Evolutionary conservation across 2,888 invertebrate species (phyloP), one percentile per base, ranked within the genome.

Genomic region (Ophion obscuratus): DNA sequence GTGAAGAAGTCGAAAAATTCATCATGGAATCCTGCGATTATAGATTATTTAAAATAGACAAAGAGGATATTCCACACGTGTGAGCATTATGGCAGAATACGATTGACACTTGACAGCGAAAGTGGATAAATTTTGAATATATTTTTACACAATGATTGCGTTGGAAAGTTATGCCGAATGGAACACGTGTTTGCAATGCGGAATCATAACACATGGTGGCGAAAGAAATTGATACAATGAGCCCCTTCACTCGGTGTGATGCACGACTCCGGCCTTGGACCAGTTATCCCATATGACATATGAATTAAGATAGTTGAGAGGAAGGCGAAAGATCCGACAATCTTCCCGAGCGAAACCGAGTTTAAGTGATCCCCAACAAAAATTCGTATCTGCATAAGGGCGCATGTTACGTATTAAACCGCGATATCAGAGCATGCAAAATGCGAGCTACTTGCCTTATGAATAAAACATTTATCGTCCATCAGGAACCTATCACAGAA

Each of bases 231-330:
- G 68, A 24, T 67, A 53, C 68, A 80, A 80, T 40, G 68, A 47
- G 61, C 59, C 31, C 10, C 74, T 68, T 31, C 20, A 31, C 62
- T 40, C 20, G 80, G 61, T 77, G 53, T 62, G 73, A 85, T 77
- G 68, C 17, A 47, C 57, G 57, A 85, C 77, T 80, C 73, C 57
- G 67, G 64, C 85, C 85, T 85, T 83, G 85, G 76, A 71, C 80
- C 76, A 83, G 66, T 80, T 85, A 78, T 53, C 67, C 73, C 68
- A 64, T 64, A 62, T 47, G 64, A 78, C 11, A 74, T 31, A 73
- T 53, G 47, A 66, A 81, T 81, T 74, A 81, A 81, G 80, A 81
- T 40, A 27, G 66, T 81, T 64, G 24, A 74, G 59, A 73, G 66
- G 57, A 71, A 74, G 59, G 73, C 80, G 20, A 73, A 80, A 73